Base-by-base conservation (phyloP, 2,888 invertebrate genomes). In the Spisula solida region DNA sequence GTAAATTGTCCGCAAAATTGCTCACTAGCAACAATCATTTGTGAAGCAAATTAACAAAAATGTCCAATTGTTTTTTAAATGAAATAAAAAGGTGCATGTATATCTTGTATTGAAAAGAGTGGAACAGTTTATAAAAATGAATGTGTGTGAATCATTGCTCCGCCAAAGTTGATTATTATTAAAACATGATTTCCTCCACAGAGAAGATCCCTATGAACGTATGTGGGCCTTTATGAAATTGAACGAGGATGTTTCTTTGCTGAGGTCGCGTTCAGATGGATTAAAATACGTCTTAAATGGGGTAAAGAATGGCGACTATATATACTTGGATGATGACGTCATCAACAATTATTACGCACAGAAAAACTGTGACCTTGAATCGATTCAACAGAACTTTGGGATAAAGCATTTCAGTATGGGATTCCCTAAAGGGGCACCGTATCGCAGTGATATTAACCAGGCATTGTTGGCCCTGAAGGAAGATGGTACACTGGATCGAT, bases 181-280 rank as follows among this genome's bases (percentile, higher is more conserved):
- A 41, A 2, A 41, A 41, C 41, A 41, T 41, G 2, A 8, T 41
- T 41, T 41, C 41, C 25, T 25, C 60, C 10, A 12, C 81, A 93
- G 90, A 25, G 92, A 93, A 20, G 95, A 95, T 78, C 95, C 95
- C 0, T 95, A 94, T 84, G 94, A 95, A 81, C 84, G 95, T n/a
- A 95, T 95, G 94, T 95, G 95, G 95, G 93, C 94, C 1, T 93
- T 94, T 66, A 95, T 95, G 93, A 94, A 94, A 79, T 90, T 95
- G 14, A 90, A 94, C 75, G 95, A 95, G 70, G 88, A 90, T 0
- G 81, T 89, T 0, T 84, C 92, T 1, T n/a, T 95, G 10, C 85
- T 95, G 14, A 70, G 89, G 0, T 89, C 92, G 56, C 91, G 92
- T 16, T 89, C 82, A 2, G 89, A 92, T 25, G 94, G 93, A 34